Conservation (phyloP, 1,140 invertebrate genomes). For the Caenorhabditis tropicalis region DNA sequence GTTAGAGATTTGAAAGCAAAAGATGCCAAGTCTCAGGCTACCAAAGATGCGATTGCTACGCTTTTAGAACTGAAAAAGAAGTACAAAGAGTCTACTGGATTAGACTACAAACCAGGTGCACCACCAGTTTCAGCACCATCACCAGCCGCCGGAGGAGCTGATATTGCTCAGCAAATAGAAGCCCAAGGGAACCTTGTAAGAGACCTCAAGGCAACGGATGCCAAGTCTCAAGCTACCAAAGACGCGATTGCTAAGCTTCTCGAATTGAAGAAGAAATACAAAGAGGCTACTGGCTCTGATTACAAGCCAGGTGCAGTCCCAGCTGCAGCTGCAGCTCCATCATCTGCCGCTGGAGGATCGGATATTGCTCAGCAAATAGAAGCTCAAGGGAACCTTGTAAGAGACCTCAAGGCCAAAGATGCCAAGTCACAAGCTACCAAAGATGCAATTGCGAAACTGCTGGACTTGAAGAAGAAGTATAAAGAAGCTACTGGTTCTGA, state of each 20-base stretch:
- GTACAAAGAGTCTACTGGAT: conserved; percentile 57
- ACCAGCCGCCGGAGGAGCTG: not conserved
- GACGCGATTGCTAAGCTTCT: conserved; percentile 63
- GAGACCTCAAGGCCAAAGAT: conserved; percentile 61
- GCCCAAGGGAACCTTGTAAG: conserved; percentile 60
- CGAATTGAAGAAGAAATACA: conserved; percentile 58
- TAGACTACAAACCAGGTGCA: conserved; percentile 58
- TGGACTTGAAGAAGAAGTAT: conserved; percentile 82
- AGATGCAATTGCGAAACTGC: conserved; percentile 79
- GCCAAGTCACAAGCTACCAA: conserved; percentile 75
- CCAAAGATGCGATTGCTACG: conserved; percentile 61
- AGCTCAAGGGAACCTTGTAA: conserved; percentile 58
- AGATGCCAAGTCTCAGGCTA: conserved; percentile 53
- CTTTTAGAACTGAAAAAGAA: conserved; percentile 59
- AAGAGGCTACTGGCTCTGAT: conserved; percentile 25
- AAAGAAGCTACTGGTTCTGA: conserved; percentile 74
- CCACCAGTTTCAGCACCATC: not conserved
- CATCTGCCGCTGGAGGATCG: not conserved
- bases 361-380: conserved; percentile 48
- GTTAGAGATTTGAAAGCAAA: conserved; percentile 56
- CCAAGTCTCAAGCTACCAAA: conserved; percentile 76
- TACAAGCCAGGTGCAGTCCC: conserved; percentile 26
- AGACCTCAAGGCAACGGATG: conserved; percentile 61
- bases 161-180: conserved; percentile 54
- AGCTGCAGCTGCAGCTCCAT: conserved; percentile 5